phyloP scores from a whole-genome alignment of 1,140 invertebrate species.

The Asbolus verrucosus region DNA sequence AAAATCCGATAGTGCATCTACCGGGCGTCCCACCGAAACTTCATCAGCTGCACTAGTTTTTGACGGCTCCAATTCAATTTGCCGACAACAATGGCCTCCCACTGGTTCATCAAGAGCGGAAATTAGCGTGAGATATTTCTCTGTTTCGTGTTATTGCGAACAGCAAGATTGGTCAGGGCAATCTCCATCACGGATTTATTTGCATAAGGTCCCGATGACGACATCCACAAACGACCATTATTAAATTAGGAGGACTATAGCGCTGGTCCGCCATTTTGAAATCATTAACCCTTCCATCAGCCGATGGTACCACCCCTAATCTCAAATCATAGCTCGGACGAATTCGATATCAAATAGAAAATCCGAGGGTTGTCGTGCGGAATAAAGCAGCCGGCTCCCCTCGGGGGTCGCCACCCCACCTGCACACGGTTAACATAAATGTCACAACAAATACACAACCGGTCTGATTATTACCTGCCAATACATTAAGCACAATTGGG shows the following conservation, averaged over 20 bases:
- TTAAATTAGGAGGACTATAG: slow-evolving; percentile 38
- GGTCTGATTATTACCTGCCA: slow-evolving; percentile 47
- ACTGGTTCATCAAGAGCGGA: too few relatives aligned
- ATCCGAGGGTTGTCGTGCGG: background rate
- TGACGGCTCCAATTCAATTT: too few relatives aligned
- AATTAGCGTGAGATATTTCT: too few relatives aligned
- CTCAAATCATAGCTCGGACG: background rate
- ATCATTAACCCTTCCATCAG: slow-evolving; percentile 43
- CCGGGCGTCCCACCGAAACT: too few relatives aligned
- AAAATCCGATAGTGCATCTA: too few relatives aligned
- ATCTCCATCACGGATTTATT: slow-evolving; percentile 39
- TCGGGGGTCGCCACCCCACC: slow-evolving; percentile 12
- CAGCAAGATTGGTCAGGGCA: slow-evolving; percentile 20
- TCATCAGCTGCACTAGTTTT: too few relatives aligned
- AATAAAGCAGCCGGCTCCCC: too few relatives aligned
- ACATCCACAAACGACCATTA: slow-evolving; percentile 39
- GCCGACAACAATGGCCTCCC: too few relatives aligned
- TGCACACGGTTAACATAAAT: slow-evolving; percentile 45
- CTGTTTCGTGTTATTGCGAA: slow-evolving; percentile 17
- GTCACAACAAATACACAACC: slow-evolving; percentile 47
- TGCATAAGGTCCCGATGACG: slow-evolving; percentile 35
- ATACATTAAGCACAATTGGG: slow-evolving; percentile 43
- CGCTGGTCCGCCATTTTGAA: slow-evolving; percentile 40
- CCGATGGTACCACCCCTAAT: slow-evolving; percentile 19
- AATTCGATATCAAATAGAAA: slow-evolving; percentile 27